Base-by-base conservation (phyloP, 2,797 vertebrate species). In the Acomys russatus region DNA sequence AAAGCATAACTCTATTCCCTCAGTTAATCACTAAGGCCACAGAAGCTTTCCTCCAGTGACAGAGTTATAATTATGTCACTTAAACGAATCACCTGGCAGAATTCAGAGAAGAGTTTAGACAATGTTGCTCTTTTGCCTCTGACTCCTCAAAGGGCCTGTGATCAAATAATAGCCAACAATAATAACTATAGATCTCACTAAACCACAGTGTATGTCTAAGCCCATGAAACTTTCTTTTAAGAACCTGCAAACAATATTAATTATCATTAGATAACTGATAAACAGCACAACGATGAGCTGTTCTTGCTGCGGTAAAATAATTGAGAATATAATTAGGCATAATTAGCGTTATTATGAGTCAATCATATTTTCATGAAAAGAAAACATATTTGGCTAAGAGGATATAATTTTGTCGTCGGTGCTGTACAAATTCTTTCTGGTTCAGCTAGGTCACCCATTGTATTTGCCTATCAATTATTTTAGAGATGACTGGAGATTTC, bases 401-500 rank as follows among this genome's bases (percentile, higher is more conserved):
- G 95, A 96, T 97, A 92, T 96, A 94, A 97, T 97, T 97, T 96
- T 95, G 94, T 96, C 91, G 66, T 94, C 97, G 95, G 79, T 91
- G 91, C 93, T 97, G 92, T 88, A 90, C 38, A 88, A 91, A 94
- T 95, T 92, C 91, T 91, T 92, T 97, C 94, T 95, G 77, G 94
- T 96, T 97, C 94, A 90, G 76, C 80, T 59, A 85, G 96, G 96
- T 96, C 94, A 95, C 87, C 90, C 92, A 94, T 97, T 97, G 96
- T 96, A 90, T 97, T 97, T 96, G 91, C 96, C 96, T 96, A 95
- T 97, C 96, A 97, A 97, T 97, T 97, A 97, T 96, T 97, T 97
- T 84, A 94, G 96, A 96, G 89, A 96, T 94, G 96, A 94, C 96
- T 94, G 51, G 93, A 97, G 94, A 96, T 93, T 97, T 97, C 93